phyloP scores from a whole-genome alignment of 2,113 vertebrate species.

The Chaenogobius annularis region DNA sequence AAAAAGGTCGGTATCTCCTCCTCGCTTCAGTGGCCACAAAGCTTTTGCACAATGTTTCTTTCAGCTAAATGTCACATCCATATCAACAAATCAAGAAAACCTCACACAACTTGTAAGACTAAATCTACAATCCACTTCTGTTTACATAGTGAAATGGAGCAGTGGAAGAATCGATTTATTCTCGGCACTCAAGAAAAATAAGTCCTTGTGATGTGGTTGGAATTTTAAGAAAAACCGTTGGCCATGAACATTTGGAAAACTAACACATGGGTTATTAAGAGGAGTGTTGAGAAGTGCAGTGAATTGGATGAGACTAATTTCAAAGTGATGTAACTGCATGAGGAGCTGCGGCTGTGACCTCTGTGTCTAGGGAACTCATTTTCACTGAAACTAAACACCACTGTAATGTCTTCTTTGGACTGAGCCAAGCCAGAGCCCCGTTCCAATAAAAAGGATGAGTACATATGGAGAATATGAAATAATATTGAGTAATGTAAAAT shows the following conservation, averaged over 20 bases:
- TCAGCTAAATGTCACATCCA: conserved; percentile 58
- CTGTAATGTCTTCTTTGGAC: conserved; percentile 55
- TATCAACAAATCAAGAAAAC: conserved; percentile 58
- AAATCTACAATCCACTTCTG: conserved; percentile 45
- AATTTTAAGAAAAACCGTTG: conserved; percentile 60
- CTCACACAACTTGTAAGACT: conserved; percentile 46
- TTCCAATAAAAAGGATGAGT: conserved; percentile 58
- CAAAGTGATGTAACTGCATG: conserved; percentile 72
- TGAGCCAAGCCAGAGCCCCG: conserved; percentile 64
- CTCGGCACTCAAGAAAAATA: conserved; percentile 46
- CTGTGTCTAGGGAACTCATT: conserved; percentile 67
- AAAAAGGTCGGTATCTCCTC: conserved; percentile 53
- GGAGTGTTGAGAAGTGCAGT: conserved; percentile 51
- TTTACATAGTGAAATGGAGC: conserved; percentile 60
- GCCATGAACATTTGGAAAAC: conserved; percentile 66
- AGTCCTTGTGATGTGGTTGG: conserved; percentile 65
- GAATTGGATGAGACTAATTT: conserved; percentile 58
- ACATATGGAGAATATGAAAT: conserved; percentile 60
- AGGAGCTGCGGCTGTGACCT: conserved; percentile 66
- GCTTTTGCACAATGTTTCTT: conserved; percentile 44
- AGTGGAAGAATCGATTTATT: conserved; percentile 57
- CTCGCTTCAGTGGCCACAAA: conserved; percentile 41
- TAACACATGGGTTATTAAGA: conserved; percentile 62
- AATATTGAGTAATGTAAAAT: conserved; percentile 49
- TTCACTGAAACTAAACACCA: conserved; percentile 65